Conservation (phyloP, 37 sponge, comb jelly and placozoan genomes). For the Geodia barretti region DNA sequence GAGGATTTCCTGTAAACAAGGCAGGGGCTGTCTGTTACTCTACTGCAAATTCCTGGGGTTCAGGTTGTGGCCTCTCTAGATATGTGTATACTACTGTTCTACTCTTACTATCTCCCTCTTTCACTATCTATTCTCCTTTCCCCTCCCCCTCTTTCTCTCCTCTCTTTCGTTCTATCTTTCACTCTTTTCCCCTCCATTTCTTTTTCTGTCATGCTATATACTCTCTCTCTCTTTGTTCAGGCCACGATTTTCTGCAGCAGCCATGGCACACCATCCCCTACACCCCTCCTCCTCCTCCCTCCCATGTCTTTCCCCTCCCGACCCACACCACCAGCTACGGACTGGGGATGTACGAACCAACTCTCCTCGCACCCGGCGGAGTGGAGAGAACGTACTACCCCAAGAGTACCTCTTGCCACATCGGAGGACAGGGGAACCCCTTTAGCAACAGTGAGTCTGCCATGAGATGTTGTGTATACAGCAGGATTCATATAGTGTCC, state of each 20-base stretch:
- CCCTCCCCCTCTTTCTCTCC: neutral
- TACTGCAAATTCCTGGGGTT: too few species aligned
- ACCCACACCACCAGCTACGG: neutral
- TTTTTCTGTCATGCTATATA: too few species aligned
- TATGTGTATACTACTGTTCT: too few species aligned
- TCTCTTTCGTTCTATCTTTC: too few species aligned
- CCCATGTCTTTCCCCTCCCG: neutral
- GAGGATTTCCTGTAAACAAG: too few species aligned
- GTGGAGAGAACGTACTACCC: neutral
- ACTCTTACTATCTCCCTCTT: neutral
- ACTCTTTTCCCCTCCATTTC: too few species aligned
- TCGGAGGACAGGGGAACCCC: too few species aligned
- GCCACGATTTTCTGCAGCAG: neutral
- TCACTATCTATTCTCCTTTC: neutral
- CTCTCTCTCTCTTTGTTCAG: neutral
- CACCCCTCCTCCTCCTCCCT: constrained; percentile 12
- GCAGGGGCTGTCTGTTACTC: too few species aligned
- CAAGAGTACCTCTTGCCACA: neutral
- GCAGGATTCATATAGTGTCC: too few species aligned
- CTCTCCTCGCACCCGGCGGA: neutral
- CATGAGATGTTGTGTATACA: too few species aligned
- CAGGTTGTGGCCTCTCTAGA: too few species aligned
- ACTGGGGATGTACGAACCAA: neutral
- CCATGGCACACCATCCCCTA: neutral
- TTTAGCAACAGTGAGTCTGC: too few species aligned